Base-by-base conservation (phyloP, 2,797 vertebrate genomes). In the Sphaeramia orbicularis region DNA sequence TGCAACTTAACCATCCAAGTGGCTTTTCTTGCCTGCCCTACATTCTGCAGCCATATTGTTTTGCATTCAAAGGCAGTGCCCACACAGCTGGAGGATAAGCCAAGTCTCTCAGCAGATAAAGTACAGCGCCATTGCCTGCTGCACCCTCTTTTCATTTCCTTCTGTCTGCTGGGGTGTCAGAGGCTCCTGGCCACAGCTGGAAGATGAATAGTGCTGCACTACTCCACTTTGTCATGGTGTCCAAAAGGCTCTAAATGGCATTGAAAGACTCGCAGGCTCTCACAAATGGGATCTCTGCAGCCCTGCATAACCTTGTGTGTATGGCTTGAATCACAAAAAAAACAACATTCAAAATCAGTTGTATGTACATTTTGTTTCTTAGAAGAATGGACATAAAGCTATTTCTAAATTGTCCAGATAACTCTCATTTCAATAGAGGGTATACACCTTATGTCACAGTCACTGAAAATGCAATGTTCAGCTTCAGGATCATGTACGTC, bases 221-320 rank as follows among this genome's bases (percentile, higher is more conserved):
- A 35, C 83, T 89, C 86, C 76, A 91, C 85, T 92, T 85, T 92
- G 90, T 91, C 89, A 91, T 86, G 78, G 73, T 91, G 89, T 88
- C 89, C 87, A 81, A 73, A 75, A 87, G 83, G 76, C 81, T 83
- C 71, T 86, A 88, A 80, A 88, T 89, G 88, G 89, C 85, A 90
- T 71, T 86, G 82, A 91, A 83, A 90, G 86, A 86, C 82, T 88
- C 81, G 70, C 65, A 40, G 70, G 37, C 81, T 71, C 74, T 73
- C 68, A 65, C 64, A 85, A 87, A 91, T 84, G 77, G 81, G 84
- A 85, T 86, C 66, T 87, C 66, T 63, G 85, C 72, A 64, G 81
- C 82, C 62, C 61, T 2, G 32, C 30, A 73, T 81, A 85, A 87
- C 86, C 88, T 84, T 81, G 74, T 64, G 49, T 61, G 69, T 64